Base-by-base conservation (phyloP, 2,888 invertebrate species). In the Eumacrocentrus americanus region DNA sequence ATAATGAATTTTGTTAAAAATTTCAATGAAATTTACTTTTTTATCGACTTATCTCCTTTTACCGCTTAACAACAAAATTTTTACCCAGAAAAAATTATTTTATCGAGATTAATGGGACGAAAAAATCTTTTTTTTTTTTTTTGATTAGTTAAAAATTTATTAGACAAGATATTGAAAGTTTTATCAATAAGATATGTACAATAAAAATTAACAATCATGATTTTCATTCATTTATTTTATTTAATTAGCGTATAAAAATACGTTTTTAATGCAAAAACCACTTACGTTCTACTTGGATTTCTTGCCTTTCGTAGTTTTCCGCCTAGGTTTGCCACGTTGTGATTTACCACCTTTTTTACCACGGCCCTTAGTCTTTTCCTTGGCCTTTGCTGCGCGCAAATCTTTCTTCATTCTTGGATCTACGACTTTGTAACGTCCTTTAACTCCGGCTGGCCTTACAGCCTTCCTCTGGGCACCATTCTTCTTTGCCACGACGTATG, bases 391-490 rank as follows among this genome's bases (percentile, higher is more conserved):
- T 0, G 90, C 88, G 63, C 91, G 85, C 73, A 90, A 83, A 79
- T 98, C 98, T 81, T 98, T 98, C 82, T 98, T 98, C 91, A 97
- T 91, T 68, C 98, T 85, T 1, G 91, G 89, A 86, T 98, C 98
- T 3, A 98, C 98, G n/a, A 97, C 90, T 80, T 90, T 94, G 81
- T 91, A 98, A 29, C 87, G 90, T 54, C 98, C 98, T 81, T 94
- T 94, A 18, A 96, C 90, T 40, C 96, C 96, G 0, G 88, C 82
- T 5, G 97, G 97, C 67, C 95, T 85, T 52, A 86, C 84, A 61
- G 90, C 88, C 54, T 89, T 85, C 75, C 92, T 94, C 0, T 90
- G 88, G 0, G 91, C 86, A 65, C 85, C 87, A 70, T 90, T 89
- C 80, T 95, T 98, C 80, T 94, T 97, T 29, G 96, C 91, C 0